Percentiles rank a stretch among this genome's conserved stretches.
Evolutionary conservation across 2,113 vertebrate species (phyloP).

Genomic region (Ibidorhyncha struthersii): DNA sequence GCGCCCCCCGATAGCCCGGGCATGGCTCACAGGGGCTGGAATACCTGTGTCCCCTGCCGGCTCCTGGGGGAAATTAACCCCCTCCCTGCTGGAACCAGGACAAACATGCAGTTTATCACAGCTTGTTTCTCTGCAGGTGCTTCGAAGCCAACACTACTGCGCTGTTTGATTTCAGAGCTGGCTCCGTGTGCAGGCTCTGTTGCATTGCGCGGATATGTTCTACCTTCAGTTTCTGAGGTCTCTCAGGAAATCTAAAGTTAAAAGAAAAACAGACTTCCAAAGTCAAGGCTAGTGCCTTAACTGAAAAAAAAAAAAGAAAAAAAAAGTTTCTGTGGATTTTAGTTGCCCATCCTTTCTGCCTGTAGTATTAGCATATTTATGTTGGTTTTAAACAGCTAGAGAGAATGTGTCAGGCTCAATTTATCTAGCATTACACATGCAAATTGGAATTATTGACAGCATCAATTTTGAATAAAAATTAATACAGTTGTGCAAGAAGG

Average conservation of each 20-base stretch:
- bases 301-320: not conserved
- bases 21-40: no score
- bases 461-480: not conserved
- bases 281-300: not conserved
- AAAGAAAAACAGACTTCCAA: not conserved
- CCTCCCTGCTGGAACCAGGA: no score
- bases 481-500: not conserved
- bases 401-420: not conserved
- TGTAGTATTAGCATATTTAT: not conserved
- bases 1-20: no score
- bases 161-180: not conserved
- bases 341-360: not conserved
- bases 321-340: not conserved
- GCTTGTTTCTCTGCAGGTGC: not conserved
- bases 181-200: not conserved
- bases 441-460: not conserved
- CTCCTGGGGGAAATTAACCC: no score
- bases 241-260: not conserved
- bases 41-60: no score
- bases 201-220: not conserved
- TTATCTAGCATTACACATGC: not conserved
- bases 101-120: not conserved
- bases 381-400: not conserved
- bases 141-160: fast-evolving
- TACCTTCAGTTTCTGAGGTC: not conserved